Evolutionary conservation across 2,113 vertebrate species (phyloP).

Genomic region (Melanocharis versteri): DNA sequence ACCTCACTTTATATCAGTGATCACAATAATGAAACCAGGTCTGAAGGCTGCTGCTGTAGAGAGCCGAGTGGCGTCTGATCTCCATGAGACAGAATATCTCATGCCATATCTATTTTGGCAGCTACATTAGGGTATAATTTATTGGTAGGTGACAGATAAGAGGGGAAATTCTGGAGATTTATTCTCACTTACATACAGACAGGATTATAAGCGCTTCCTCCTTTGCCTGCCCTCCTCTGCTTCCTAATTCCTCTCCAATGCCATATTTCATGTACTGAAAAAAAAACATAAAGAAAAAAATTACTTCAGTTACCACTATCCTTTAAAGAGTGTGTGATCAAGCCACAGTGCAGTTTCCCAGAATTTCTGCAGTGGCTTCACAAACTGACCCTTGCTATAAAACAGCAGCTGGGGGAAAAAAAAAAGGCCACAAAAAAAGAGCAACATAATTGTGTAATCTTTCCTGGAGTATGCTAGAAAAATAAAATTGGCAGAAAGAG

Average conservation of each 20-base stretch:
- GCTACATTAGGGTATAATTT: not conserved
- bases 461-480: not conserved
- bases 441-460: not conserved
- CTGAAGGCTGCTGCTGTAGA: not conserved
- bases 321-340: not conserved
- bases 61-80: not conserved
- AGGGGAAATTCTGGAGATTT: not conserved
- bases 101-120: not conserved
- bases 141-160: not conserved
- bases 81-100: not conserved
- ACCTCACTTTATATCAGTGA: not conserved
- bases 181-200: not conserved
- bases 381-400: not conserved
- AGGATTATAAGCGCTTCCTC: not conserved
- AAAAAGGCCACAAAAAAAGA: not conserved
- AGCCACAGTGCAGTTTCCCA: not conserved
- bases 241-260: not conserved
- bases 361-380: not conserved
- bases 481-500: not conserved
- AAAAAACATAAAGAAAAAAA: not conserved
- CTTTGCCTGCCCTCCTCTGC: not conserved
- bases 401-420: not conserved
- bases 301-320: not conserved
- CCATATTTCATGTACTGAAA: not conserved
- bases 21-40: not conserved